Percentiles rank a stretch among this genome's conserved stretches.
Evolutionary conservation across 2,797 vertebrate genomes (phyloP).

Genomic region (Schizopygopsis malacanthus): DNA sequence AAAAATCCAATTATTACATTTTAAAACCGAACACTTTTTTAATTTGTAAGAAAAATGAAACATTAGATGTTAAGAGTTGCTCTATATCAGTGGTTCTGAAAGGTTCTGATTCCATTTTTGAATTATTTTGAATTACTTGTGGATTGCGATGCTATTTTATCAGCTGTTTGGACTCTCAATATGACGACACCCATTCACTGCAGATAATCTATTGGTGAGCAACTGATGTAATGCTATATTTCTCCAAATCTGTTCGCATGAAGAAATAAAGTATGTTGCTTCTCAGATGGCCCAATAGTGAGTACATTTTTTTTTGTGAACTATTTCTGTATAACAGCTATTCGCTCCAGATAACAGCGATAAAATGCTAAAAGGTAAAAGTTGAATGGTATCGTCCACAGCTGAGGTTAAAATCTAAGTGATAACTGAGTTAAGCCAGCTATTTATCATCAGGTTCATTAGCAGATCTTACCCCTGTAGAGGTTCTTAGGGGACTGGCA

Average conservation of each 20-base stretch:
- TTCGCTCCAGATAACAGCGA: not conserved
- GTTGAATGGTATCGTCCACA: not conserved
- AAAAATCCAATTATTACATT: not conserved
- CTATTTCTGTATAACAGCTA: not conserved
- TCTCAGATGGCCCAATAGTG: not conserved
- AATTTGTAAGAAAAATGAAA: not conserved
- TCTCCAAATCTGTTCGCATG: not conserved
- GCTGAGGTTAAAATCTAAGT: not conserved
- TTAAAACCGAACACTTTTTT: not conserved
- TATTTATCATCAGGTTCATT: not conserved
- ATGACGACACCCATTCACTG: not conserved
- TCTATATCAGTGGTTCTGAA: not conserved
- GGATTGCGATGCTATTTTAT: not conserved
- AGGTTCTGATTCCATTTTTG: not conserved
- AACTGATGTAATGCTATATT: not conserved
- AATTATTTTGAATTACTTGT: not conserved
- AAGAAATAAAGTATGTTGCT: not conserved
- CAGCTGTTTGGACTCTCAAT: not conserved
- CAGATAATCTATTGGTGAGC: not conserved
- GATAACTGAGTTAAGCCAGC: not conserved
- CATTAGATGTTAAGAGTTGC: not conserved
- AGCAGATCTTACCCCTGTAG: constrained; percentile 81
- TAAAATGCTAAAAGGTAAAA: not conserved
- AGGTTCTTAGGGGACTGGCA: constrained; percentile 89
- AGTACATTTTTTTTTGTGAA: not conserved